phyloP scores from a whole-genome alignment of 2,888 invertebrate species.

The Agrotis puta region DNA sequence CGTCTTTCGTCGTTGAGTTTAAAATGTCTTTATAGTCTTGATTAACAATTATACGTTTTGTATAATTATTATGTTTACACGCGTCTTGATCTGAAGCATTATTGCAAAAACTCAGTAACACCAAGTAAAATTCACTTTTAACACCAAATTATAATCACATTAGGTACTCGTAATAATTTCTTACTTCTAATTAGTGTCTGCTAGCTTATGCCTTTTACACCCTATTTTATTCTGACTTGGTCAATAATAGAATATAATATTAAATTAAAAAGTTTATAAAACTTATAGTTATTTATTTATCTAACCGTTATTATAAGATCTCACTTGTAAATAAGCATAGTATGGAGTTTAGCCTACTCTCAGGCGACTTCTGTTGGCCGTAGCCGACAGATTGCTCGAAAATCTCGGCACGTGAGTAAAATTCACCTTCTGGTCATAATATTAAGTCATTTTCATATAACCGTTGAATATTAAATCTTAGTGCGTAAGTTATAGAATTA shows the following conservation, averaged over 20 bases:
- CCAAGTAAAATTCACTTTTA: background rate
- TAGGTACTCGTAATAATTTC: conserved; percentile 52
- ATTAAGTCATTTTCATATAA: conserved; percentile 64
- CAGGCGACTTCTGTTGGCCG: conserved; percentile 39
- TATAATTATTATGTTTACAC: no score
- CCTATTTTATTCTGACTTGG: conserved; percentile 80
- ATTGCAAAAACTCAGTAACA: conserved; percentile 12
- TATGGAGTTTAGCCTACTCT: conserved; percentile 54
- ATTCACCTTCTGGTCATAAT: conserved; percentile 67
- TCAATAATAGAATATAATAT: conserved; percentile 75
- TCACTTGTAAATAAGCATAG: conserved; percentile 85
- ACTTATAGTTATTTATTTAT: conserved; percentile 78
- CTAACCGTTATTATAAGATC: conserved; percentile 81
- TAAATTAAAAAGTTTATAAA: conserved; percentile 81
- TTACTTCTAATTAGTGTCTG: conserved; percentile 78
- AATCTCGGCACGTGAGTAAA: conserved; percentile 46
- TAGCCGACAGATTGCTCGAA: conserved; percentile 45
- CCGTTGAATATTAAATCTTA: conserved; percentile 52
- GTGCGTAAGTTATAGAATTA: conserved; percentile 55
- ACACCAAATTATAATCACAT: conserved; percentile 20
- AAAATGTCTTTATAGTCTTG: background rate
- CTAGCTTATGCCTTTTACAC: conserved; percentile 79
- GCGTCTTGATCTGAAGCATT: background rate
- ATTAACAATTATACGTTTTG: no score
- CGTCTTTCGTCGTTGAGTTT: background rate